phyloP scores from a whole-genome alignment of 1,140 invertebrate genomes.

The Drosophila kikkawai region DNA sequence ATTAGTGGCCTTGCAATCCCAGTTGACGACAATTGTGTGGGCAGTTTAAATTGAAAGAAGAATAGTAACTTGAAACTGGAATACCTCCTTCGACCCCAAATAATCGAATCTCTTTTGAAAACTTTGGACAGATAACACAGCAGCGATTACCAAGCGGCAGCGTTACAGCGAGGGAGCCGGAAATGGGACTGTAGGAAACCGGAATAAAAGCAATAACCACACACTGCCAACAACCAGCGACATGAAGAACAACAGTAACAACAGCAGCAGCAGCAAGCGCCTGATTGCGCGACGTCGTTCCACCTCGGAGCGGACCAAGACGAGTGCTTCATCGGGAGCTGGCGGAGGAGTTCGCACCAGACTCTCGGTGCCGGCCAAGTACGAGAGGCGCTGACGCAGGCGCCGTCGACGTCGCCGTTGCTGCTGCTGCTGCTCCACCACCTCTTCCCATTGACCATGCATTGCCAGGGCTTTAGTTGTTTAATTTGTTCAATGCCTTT shows the following conservation, averaged over 20 bases:
- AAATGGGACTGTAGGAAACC: constrained; percentile 38
- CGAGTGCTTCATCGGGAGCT: constrained; percentile 22
- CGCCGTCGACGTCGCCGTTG: constrained; percentile 55
- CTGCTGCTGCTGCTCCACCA: constrained; percentile 44
- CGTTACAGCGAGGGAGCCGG: constrained; percentile 59
- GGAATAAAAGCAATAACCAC: constrained; percentile 78
- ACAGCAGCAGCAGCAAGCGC: constrained; percentile 20
- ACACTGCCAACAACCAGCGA: constrained; percentile 70
- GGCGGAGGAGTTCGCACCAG: constrained; percentile 69
- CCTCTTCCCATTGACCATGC: constrained; percentile 16
- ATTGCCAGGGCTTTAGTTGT: constrained; percentile 26
- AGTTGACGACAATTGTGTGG: constrained; percentile 57
- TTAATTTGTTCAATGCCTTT: constrained; percentile 15
- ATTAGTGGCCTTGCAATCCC: constrained; percentile 52
- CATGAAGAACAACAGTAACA: constrained; percentile 39
- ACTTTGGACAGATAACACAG: constrained; percentile 40
- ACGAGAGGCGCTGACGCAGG: constrained; percentile 77
- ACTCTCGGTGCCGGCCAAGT: constrained; percentile 75
- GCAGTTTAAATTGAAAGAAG: constrained; percentile 40
- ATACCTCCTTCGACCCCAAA: constrained; percentile 20
- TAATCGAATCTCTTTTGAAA: constrained; percentile 17
- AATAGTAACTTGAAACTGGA: constrained; percentile 12
- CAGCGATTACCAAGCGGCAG: constrained; percentile 58
- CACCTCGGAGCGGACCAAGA: constrained; percentile 54
- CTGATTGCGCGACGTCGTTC: constrained; percentile 50